phyloP scores from a whole-genome alignment of 1,140 invertebrate species.

The Nephila pilipes region DNA sequence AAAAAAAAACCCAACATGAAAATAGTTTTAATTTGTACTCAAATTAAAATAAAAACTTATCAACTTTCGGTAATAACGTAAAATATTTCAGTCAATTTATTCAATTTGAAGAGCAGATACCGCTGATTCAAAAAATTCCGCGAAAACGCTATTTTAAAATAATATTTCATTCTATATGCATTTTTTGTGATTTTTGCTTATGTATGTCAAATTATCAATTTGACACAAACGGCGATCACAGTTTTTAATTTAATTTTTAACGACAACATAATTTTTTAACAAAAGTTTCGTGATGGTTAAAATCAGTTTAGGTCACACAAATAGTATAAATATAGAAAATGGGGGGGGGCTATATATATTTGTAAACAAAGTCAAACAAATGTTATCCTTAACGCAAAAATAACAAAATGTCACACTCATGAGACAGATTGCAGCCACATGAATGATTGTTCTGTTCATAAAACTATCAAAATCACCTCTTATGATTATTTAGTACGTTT shows the following conservation, averaged over 20 bases:
- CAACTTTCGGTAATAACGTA: too few species aligned
- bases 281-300: too few species aligned
- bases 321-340: too few species aligned
- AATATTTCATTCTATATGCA: too few species aligned
- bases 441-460: neutral
- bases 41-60: too few species aligned
- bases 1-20: too few species aligned
- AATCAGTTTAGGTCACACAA: too few species aligned
- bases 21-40: too few species aligned
- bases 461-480: neutral
- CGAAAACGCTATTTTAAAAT: neutral
- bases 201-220: neutral
- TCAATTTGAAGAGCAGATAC: neutral
- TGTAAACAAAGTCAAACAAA: slow-evolving; percentile 22
- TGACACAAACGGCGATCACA: neutral
- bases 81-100: too few species aligned
- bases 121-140: neutral
- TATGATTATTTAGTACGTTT: neutral
- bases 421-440: neutral
- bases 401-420: neutral
- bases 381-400: neutral
- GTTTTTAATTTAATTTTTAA: neutral
- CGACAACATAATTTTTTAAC: too few species aligned
- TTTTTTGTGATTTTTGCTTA: neutral
- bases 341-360: too few species aligned